Conservation (phyloP, 2,113 vertebrate genomes). For the Zapornia atra region DNA sequence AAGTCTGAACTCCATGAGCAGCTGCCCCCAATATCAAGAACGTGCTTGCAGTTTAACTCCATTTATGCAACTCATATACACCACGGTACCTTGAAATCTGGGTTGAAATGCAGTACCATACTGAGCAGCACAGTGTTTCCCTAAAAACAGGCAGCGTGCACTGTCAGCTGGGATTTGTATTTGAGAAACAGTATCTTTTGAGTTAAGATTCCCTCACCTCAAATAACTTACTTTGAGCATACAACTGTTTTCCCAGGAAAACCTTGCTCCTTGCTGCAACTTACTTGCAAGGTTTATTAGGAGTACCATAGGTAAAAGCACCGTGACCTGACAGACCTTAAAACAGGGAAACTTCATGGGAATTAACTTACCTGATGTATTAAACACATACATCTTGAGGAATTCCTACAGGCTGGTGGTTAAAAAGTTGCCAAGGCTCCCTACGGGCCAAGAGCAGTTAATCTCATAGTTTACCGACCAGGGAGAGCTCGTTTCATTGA, state of each 20-base stretch:
- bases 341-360: not conserved
- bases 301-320: not conserved
- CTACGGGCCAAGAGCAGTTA: not conserved
- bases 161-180: fast-evolving
- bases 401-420: not conserved
- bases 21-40: not conserved
- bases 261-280: not conserved
- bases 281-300: not conserved
- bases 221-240: not conserved
- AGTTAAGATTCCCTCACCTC: not conserved
- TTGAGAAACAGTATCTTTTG: not conserved
- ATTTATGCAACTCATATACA: not conserved
- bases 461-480: not conserved
- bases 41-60: not conserved
- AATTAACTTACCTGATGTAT: not conserved
- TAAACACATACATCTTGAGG: not conserved
- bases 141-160: not conserved
- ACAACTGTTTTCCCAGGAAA: not conserved
- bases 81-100: not conserved
- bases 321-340: not conserved
- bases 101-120: not conserved
- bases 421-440: not conserved
- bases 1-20: not conserved
- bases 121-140: not conserved
- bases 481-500: not conserved